A percentile compares a stretch with the other conserved stretches of the same genome.
phyloP scores from a whole-genome alignment of 2,888 invertebrate genomes.

The Idaea straminata region DNA sequence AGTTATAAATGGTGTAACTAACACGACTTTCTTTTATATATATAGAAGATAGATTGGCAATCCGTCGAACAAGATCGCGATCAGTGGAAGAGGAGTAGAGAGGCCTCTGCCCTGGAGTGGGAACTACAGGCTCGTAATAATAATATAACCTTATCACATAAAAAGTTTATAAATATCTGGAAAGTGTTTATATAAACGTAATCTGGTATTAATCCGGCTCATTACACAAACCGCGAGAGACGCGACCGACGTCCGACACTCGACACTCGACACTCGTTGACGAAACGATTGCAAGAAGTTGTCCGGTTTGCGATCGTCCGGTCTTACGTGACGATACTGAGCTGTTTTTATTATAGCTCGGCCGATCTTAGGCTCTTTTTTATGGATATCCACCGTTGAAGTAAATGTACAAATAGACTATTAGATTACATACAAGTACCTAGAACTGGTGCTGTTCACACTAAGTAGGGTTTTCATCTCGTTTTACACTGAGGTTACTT shows the following conservation, averaged over 20 bases:
- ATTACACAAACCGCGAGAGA: not conserved
- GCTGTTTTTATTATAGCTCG: not conserved
- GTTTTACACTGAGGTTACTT: not conserved
- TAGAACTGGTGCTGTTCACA: not conserved
- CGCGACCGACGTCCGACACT: not conserved
- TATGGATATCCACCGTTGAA: not conserved
- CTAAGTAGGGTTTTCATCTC: not conserved
- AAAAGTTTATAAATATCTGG: not conserved
- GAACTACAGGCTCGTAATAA: no score
- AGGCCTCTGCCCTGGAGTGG: no score
- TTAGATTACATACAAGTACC: not conserved
- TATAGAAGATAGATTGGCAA: no score
- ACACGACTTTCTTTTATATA: no score
- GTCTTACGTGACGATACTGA: not conserved
- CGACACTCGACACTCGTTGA: no score
- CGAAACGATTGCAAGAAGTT: not conserved
- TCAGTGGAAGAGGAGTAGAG: no score
- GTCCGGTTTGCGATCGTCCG: not conserved
- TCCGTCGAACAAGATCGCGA: no score
- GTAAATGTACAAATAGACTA: not conserved
- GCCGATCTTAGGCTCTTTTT: not conserved
- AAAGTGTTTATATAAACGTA: not conserved
- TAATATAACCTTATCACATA: not conserved
- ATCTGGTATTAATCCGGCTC: constrained; percentile 1
- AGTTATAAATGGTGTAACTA: no score